Conservation (phyloP, 2,888 invertebrate genomes). For the Hyppa rectilinea region DNA sequence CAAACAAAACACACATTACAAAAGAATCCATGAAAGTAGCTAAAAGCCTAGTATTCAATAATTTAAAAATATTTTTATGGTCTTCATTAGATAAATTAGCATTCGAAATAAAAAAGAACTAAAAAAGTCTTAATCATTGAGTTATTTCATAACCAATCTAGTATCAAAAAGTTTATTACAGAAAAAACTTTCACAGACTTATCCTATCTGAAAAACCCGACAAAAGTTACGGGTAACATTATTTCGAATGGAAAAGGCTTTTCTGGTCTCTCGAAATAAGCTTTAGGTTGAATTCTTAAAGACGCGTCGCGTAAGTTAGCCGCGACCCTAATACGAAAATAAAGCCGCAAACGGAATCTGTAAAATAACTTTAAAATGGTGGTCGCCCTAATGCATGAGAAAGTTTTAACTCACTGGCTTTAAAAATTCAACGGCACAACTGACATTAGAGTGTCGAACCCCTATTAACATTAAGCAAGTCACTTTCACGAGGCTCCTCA, state of each 20-base stretch:
- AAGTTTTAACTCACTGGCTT: slow-evolving; percentile 82
- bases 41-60: too few species aligned
- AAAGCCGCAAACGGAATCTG: slow-evolving; percentile 44
- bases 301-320: slow-evolving; percentile 46
- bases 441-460: slow-evolving; percentile 79
- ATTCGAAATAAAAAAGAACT: neutral
- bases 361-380: slow-evolving; percentile 59
- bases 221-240: slow-evolving; percentile 54
- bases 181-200: slow-evolving; percentile 18
- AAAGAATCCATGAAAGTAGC: too few species aligned
- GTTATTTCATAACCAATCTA: slow-evolving; percentile 1
- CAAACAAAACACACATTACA: too few species aligned
- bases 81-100: neutral
- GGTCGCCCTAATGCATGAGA: slow-evolving; percentile 76
- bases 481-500: slow-evolving; percentile 64
- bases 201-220: slow-evolving; percentile 47
- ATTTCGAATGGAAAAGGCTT: slow-evolving; percentile 47
- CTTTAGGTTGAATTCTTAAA: slow-evolving; percentile 49
- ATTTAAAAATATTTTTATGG: too few species aligned
- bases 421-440: slow-evolving; percentile 86
- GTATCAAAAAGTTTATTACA: slow-evolving; percentile 6
- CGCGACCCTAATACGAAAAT: slow-evolving; percentile 53
- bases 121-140: neutral
- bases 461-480: slow-evolving; percentile 80
- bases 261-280: slow-evolving; percentile 49